Conservation (phyloP, 2,797 vertebrate species). For the Eremophila alpestris region DNA sequence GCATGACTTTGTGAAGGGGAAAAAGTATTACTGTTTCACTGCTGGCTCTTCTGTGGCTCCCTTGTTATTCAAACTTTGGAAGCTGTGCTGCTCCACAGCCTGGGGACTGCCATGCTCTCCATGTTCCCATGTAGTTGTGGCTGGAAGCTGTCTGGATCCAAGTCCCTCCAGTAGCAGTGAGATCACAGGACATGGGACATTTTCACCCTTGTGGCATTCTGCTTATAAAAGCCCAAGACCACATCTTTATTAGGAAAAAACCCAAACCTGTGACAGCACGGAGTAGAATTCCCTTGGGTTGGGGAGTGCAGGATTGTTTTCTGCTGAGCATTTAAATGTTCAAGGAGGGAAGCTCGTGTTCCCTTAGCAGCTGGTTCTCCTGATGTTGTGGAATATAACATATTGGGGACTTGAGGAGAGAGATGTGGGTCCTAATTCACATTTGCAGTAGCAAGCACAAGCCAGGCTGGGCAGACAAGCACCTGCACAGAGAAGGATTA, state of each 20-base stretch:
- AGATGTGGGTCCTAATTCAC: not conserved
- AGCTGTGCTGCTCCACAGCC: not conserved
- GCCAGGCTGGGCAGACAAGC: not conserved
- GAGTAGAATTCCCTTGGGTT: not conserved
- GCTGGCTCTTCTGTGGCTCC: not conserved
- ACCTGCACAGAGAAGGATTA: not conserved
- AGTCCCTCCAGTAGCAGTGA: not conserved
- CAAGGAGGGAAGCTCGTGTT: rapidly evolving
- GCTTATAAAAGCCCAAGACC: not conserved
- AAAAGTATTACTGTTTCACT: not conserved
- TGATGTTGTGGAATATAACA: not conserved
- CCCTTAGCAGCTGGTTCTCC: not conserved
- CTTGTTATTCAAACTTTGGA: not conserved
- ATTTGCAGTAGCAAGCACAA: not conserved
- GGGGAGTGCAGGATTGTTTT: not conserved
- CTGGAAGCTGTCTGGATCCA: not conserved
- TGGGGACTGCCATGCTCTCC: not conserved
- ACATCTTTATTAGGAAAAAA: not conserved
- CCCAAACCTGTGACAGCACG: not conserved
- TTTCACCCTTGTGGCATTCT: not conserved
- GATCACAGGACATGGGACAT: not conserved
- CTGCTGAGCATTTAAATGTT: not conserved
- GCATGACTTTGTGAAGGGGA: not conserved
- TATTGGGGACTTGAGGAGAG: not conserved
- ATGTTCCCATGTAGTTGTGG: not conserved